Percentiles rank a stretch among this genome's conserved stretches.
Conservation (phyloP, 2,888 invertebrate genomes). For the Mamestra brassicae region DNA sequence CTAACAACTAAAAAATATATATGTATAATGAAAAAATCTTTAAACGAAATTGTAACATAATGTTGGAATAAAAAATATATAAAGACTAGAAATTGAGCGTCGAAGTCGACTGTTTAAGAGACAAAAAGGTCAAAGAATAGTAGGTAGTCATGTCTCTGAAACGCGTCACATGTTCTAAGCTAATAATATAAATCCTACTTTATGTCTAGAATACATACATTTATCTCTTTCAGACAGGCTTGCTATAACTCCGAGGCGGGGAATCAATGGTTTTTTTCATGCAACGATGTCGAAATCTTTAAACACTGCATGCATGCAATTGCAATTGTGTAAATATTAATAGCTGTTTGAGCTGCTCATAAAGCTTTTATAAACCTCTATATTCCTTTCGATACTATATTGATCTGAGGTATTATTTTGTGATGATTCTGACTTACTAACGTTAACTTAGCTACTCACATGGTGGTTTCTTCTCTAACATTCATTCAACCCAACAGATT, state of each 20-base stretch:
- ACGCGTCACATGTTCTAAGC: slow-evolving; percentile 62
- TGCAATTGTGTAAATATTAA: background rate
- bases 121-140: slow-evolving; percentile 62
- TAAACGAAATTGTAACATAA: slow-evolving; percentile 21
- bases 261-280: background rate
- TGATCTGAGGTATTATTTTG: background rate
- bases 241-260: slow-evolving; percentile 28
- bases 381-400: background rate
- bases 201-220: slow-evolving; percentile 50
- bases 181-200: slow-evolving; percentile 60
- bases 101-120: slow-evolving; percentile 70
- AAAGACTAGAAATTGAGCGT: slow-evolving; percentile 85
- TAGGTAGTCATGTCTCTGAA: slow-evolving; percentile 63
- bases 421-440: background rate
- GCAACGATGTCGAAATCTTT: background rate
- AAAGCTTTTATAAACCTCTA: background rate
- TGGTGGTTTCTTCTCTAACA: background rate
- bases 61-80: slow-evolving; percentile 58
- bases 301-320: background rate
- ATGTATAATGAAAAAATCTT: slow-evolving; percentile 21
- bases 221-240: slow-evolving; percentile 18
- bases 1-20: slow-evolving; percentile 35
- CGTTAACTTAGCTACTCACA: background rate
- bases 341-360: background rate
- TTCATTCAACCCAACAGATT: background rate